Conservation (phyloP, 2,797 vertebrate species). For the Cuculus canorus region DNA sequence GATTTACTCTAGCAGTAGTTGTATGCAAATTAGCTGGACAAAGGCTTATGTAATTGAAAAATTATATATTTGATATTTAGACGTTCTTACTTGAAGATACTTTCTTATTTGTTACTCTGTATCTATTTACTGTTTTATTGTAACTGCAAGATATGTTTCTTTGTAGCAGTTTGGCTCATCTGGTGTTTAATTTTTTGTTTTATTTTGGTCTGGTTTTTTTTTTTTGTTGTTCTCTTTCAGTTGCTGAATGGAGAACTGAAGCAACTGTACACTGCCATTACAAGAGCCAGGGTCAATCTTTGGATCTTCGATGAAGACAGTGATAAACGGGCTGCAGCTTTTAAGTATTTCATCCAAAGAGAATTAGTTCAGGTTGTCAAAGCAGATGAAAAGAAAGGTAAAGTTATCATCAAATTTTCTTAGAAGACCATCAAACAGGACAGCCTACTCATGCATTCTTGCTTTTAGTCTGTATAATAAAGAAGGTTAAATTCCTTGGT, state of each 20-base stretch:
- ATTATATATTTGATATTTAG: neutral
- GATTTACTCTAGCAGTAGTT: neutral
- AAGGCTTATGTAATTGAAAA: neutral
- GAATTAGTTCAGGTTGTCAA: conserved; percentile 79
- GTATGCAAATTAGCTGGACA: neutral
- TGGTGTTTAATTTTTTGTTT: neutral
- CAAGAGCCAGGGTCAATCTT: conserved; percentile 83
- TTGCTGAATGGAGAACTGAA: conserved; percentile 84
- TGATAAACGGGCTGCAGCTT: conserved; percentile 80
- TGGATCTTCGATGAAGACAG: conserved; percentile 85
- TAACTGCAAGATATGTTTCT: neutral
- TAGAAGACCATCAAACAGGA: neutral
- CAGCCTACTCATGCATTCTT: neutral
- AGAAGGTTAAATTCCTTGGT: neutral
- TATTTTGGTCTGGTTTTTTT: neutral
- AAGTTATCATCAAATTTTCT: neutral
- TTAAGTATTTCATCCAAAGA: conserved; percentile 79
- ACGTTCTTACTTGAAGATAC: neutral
- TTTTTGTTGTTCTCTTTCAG: conserved; percentile 33
- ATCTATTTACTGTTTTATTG: neutral
- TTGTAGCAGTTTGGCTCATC: neutral
- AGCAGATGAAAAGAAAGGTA: conserved; percentile 82
- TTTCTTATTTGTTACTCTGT: neutral
- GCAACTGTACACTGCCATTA: conserved; percentile 83
- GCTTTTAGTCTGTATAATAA: neutral